Evolutionary conservation across 2,113 vertebrate species (phyloP).

Genomic region (Menidia beryllina): DNA sequence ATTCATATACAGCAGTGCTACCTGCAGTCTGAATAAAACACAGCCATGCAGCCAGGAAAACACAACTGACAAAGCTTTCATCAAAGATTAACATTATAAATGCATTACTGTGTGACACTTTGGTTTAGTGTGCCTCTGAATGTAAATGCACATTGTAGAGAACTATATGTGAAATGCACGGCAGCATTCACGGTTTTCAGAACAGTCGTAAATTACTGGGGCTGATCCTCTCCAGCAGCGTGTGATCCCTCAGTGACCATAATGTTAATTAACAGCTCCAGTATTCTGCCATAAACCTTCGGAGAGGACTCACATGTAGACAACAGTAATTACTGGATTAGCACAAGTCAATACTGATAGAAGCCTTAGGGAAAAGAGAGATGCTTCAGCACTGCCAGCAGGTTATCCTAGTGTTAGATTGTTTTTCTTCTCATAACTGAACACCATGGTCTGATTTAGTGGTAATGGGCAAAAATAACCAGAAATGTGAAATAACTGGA

Average conservation of each 20-base stretch:
- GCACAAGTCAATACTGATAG: conserved; percentile 72
- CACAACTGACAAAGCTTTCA: conserved; percentile 15
- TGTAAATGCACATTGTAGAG: conserved; percentile 31
- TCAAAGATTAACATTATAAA: conserved; percentile 29
- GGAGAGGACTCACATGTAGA: conserved; percentile 56
- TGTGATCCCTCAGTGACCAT: conserved; percentile 69
- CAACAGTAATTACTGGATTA: conserved; percentile 81
- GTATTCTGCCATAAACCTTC: conserved; percentile 78
- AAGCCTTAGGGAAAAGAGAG: conserved; percentile 30
- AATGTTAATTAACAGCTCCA: conserved; percentile 78
- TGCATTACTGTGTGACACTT: conserved; percentile 17
- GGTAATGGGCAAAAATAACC: neutral
- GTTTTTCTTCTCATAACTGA: conserved; percentile 2
- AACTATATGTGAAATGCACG: conserved; percentile 36
- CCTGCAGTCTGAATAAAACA: conserved; percentile 1
- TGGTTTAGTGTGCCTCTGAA: neutral
- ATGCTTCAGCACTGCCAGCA: conserved; percentile 7
- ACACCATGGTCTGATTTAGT: neutral
- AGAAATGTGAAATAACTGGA: too few relatives aligned
- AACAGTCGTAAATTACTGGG: conserved; percentile 66
- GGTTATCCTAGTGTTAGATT: conserved; percentile 15
- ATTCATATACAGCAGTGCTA: rapidly evolving
- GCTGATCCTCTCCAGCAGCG: conserved; percentile 62
- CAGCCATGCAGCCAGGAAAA: neutral
- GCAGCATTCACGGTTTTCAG: conserved; percentile 55